phyloP scores from a whole-genome alignment of 2,797 vertebrate genomes.

The Karalla daura region DNA sequence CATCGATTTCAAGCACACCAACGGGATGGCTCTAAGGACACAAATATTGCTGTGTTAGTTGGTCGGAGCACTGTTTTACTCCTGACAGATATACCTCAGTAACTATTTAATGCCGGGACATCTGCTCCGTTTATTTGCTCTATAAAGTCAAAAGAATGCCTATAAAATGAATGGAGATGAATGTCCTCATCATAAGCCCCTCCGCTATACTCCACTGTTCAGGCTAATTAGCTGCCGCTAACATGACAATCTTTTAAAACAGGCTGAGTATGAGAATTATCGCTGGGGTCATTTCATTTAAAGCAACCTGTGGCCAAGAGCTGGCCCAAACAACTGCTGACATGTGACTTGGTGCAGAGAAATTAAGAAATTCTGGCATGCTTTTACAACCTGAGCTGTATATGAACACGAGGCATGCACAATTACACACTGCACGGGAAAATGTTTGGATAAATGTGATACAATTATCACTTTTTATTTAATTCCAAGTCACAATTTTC shows the following conservation, averaged over 20 bases:
- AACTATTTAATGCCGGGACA: not conserved
- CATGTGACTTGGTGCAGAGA: not conserved
- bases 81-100: not conserved
- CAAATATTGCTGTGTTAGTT: not conserved
- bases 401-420: not conserved
- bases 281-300: not conserved
- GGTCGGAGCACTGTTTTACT: not conserved
- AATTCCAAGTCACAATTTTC: not conserved
- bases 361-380: not conserved
- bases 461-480: not conserved
- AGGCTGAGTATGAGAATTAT: not conserved
- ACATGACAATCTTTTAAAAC: not conserved
- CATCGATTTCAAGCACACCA: not conserved
- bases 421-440: not conserved
- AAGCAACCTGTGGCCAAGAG: not conserved
- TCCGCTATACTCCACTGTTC: not conserved
- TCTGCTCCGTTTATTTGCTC: too few species aligned
- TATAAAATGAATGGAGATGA: too few species aligned
- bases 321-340: not conserved
- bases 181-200: too few species aligned
- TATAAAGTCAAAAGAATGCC: too few species aligned
- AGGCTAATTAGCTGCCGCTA: not conserved
- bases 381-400: not conserved
- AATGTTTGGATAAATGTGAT: too few species aligned
- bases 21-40: not conserved